Percentiles rank a stretch among this genome's conserved stretches.
Conservation (phyloP, 2,113 vertebrate genomes). For the Gavialis gangeticus region DNA sequence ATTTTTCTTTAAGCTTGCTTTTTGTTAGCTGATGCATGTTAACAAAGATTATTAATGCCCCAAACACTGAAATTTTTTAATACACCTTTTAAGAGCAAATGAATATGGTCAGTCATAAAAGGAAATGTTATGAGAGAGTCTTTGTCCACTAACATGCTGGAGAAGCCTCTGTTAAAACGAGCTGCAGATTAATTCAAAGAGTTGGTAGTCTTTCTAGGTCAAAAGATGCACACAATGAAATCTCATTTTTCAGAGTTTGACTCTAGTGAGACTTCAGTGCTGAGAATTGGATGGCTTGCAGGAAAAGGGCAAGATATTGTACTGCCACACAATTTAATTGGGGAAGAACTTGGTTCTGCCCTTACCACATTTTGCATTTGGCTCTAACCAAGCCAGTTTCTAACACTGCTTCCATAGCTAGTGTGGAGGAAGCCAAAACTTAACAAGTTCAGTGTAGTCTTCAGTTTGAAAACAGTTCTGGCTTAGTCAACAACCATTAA, state of each 20-base stretch:
- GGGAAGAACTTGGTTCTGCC: neutral
- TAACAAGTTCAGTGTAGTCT: neutral
- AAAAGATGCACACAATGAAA: neutral
- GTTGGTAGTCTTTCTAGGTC: neutral
- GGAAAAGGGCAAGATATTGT: conserved; percentile 6
- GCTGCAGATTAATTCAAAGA: no score
- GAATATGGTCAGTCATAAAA: neutral
- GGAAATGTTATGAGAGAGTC: no score
- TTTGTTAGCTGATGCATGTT: neutral
- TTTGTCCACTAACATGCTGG: neutral
- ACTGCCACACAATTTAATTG: neutral
- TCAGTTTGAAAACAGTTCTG: neutral
- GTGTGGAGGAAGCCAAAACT: neutral
- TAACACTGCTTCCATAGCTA: neutral
- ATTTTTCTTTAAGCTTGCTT: no score
- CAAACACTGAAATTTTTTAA: neutral
- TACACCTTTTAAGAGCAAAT: neutral
- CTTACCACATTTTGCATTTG: neutral
- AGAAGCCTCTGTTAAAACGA: neutral
- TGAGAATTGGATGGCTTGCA: neutral
- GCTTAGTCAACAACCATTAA: neutral
- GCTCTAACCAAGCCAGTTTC: neutral
- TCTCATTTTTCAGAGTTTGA: neutral
- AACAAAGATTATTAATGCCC: neutral
- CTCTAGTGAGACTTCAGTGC: neutral